Conservation (phyloP, 1,140 invertebrate genomes). For the Bilobella aurantiaca region DNA sequence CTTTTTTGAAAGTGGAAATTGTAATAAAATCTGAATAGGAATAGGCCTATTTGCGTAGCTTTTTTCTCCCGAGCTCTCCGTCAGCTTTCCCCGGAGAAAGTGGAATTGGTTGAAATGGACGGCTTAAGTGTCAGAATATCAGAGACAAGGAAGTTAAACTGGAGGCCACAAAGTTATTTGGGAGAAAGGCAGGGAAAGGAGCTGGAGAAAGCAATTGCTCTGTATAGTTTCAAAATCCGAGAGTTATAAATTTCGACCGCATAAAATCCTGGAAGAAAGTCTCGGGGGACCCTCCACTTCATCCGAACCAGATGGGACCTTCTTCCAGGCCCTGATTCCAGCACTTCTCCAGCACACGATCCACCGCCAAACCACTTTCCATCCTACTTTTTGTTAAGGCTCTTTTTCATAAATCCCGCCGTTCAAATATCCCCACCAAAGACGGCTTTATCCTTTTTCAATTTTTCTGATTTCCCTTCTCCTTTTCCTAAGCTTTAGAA, state of each 20-base stretch:
- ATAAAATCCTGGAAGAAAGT: constrained; percentile 19
- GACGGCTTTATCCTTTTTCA: neutral
- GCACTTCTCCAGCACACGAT: neutral
- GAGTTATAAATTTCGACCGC: constrained; percentile 35
- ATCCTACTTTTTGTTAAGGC: too few relatives aligned
- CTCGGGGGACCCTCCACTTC: constrained; percentile 26
- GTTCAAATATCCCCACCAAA: neutral
- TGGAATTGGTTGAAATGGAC: neutral
- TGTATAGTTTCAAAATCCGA: constrained; percentile 29
- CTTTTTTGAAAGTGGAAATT: neutral
- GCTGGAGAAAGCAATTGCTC: neutral
- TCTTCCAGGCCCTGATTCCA: neutral
- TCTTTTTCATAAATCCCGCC: too few relatives aligned
- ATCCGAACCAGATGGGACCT: constrained; percentile 33
- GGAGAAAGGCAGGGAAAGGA: neutral
- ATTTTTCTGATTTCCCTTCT: neutral
- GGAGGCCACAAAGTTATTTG: neutral
- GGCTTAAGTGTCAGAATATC: constrained; percentile 19
- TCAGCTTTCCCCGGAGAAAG: too few relatives aligned
- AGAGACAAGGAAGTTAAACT: constrained; percentile 22
- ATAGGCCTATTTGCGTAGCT: too few relatives aligned
- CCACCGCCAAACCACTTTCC: neutral
- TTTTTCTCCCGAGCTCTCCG: too few relatives aligned
- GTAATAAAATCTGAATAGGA: constrained; percentile 1
- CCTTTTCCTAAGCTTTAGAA: neutral